These are phyloP conservation scores for Idris sp. DNA, from an alignment of 1,140 invertebrate species.

Conservation along the genomic window DNA sequence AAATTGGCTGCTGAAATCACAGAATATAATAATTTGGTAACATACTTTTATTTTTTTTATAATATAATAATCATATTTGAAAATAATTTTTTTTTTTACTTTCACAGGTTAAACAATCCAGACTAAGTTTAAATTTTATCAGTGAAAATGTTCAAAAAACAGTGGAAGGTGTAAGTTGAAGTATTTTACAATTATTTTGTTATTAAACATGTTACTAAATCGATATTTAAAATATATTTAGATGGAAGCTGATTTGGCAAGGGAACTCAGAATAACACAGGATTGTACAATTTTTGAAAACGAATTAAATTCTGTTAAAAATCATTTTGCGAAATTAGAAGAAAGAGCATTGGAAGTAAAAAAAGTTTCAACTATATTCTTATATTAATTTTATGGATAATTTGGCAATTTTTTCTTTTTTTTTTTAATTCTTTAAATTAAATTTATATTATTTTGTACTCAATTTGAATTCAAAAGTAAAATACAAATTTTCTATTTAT, in stretches of 20 bases:
- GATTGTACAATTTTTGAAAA: conserved; percentile 66
- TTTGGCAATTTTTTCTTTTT: no score
- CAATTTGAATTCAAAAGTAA: no score
- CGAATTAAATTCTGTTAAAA: conserved; percentile 52
- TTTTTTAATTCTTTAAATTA: not conserved
- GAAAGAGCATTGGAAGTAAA: conserved; percentile 70
- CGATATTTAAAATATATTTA: conserved; percentile 18
- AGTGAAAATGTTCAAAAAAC: conserved; percentile 18
- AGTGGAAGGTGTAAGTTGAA: conserved; percentile 18
- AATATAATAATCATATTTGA: no score
- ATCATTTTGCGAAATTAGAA: conserved; percentile 63
- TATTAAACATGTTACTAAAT: not conserved
- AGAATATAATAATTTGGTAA: no score
- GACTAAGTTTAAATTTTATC: conserved; percentile 28
- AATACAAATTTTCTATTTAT: no score
- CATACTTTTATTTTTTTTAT: no score
- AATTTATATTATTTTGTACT: not conserved
- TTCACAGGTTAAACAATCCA: conserved; percentile 31
- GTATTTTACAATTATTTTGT: conserved; percentile 3
- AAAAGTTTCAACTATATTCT: no score
- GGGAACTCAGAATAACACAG: conserved; percentile 69
- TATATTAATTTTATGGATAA: no score
- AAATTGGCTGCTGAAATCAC: no score
- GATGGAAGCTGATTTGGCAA: conserved; percentile 69
- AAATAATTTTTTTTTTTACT: no score